Conservation (phyloP, 2,888 invertebrate species). For the Protophormia terraenovae region DNA sequence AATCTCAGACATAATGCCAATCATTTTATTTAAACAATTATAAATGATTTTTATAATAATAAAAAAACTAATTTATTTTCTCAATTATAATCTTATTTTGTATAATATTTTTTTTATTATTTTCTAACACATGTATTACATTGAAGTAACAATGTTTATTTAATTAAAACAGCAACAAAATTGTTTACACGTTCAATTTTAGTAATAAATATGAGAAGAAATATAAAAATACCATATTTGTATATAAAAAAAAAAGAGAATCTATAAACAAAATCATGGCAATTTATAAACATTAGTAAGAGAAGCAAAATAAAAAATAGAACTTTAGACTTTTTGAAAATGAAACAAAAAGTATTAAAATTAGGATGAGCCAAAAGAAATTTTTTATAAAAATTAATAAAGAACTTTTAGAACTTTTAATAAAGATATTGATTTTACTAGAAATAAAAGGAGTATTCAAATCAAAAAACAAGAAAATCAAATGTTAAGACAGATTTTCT, state of each 20-base stretch:
- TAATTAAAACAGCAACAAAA: conserved; percentile 33
- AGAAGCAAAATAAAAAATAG: background rate
- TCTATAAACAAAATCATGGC: conserved; percentile 54
- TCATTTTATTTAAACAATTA: conserved; percentile 7
- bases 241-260: conserved; percentile 2
- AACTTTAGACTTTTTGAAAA: conserved; percentile 27
- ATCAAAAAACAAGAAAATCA: no score
- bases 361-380: conserved; percentile 21
- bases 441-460: no score
- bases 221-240: background rate
- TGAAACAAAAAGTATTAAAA: background rate
- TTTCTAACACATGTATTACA: conserved; percentile 48
- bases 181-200: conserved; percentile 1
- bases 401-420: no score
- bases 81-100: conserved; percentile 18
- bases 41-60: conserved; percentile 2
- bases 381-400: background rate
- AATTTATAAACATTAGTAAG: conserved; percentile 39
- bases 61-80: conserved; percentile 3
- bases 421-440: background rate
- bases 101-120: background rate
- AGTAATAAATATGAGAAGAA: conserved; percentile 18
- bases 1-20: conserved; percentile 17
- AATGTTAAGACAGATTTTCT: no score
- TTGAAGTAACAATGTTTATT: conserved; percentile 50